These are phyloP conservation scores for Corythaixoides concolor DNA, from an alignment of 2,113 vertebrate genomes.

Conservation along the genomic window DNA sequence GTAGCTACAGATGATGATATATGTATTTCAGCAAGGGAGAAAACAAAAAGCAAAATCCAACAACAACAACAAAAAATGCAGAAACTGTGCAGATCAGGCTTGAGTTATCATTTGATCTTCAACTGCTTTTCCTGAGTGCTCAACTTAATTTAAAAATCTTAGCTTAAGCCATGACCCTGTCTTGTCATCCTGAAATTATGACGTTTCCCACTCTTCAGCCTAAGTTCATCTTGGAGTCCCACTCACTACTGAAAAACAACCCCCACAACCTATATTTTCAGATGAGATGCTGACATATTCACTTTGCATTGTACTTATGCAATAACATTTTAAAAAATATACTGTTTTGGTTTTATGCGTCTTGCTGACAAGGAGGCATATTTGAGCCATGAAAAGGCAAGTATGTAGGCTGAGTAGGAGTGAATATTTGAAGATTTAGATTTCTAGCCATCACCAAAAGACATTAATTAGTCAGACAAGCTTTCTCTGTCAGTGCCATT, in stretches of 20 bases:
- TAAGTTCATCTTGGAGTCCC: background rate
- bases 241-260: background rate
- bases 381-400: background rate
- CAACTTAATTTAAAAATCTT: background rate
- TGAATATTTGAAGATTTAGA: background rate
- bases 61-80: background rate
- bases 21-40: background rate
- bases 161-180: background rate
- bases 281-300: background rate
- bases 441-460: slow-evolving; percentile 4
- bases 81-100: background rate
- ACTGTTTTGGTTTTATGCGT: background rate
- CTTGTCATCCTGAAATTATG: background rate
- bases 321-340: background rate
- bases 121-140: background rate
- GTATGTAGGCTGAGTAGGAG: background rate
- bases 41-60: background rate
- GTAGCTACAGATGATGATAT: background rate
- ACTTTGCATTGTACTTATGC: background rate
- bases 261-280: background rate
- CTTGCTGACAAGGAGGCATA: background rate
- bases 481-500: background rate
- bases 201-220: background rate
- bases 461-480: slow-evolving; percentile 8
- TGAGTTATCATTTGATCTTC: background rate